phyloP scores from a whole-genome alignment of 2,797 vertebrate species.

The Parauchenoglanis ngamensis region DNA sequence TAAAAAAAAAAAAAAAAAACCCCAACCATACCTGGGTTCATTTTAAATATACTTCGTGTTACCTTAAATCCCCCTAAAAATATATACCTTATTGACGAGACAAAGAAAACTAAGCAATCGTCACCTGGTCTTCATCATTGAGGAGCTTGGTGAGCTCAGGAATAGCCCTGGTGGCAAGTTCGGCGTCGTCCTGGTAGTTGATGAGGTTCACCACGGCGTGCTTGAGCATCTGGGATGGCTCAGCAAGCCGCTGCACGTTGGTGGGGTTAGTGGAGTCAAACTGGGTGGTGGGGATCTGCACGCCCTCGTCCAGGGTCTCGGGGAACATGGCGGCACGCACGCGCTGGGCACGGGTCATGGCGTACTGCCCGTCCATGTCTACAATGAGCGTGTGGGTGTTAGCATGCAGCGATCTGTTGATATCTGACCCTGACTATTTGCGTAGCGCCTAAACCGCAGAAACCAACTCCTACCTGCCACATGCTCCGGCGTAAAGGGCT shows the following conservation, averaged over 20 bases:
- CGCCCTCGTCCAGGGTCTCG: conserved; percentile 93
- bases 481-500: conserved; percentile 93
- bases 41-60: not conserved
- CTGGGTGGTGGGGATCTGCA: conserved; percentile 94
- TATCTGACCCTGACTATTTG: not conserved
- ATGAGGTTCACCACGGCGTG: conserved; percentile 98
- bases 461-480: conserved; percentile 78
- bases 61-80: too few species aligned
- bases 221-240: conserved; percentile 98
- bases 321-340: conserved; percentile 99
- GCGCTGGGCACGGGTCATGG: conserved; percentile 96
- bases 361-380: conserved; percentile 96
- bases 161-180: conserved; percentile 95
- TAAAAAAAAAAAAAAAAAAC: not conserved
- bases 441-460: not conserved
- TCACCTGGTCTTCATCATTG: conserved; percentile 98
- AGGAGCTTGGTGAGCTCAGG: conserved; percentile 97
- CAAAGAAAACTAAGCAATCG: not conserved
- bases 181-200: conserved; percentile 98
- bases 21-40: accelerated
- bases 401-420: not conserved
- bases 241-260: conserved; percentile 94
- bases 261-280: conserved; percentile 94
- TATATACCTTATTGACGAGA: not conserved
- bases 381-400: conserved; percentile 61